A percentile compares a stretch with the other conserved stretches of the same genome.
These are phyloP conservation scores for Elysia crispata DNA, from an alignment of 2,888 invertebrate genomes.

Conservation along the genomic window DNA sequence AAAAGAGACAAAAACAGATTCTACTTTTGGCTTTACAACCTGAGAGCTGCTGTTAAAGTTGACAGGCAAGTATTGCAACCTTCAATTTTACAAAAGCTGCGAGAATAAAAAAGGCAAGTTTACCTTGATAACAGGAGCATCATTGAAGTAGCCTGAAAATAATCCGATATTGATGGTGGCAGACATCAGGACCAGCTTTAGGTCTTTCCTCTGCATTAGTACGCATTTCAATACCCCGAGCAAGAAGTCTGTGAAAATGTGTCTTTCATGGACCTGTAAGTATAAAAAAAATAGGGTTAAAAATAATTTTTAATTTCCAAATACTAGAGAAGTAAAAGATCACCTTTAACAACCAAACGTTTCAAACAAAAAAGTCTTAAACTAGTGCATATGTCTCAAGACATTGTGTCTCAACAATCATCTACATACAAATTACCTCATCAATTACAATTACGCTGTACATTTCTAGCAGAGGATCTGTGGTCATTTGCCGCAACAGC, in stretches of 20 bases:
- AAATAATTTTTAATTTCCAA: neutral
- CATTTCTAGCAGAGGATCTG: conserved; percentile 85
- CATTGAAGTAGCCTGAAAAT: conserved; percentile 94
- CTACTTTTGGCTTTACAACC: too few species aligned
- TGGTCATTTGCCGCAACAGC: conserved; percentile 84
- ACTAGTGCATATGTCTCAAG: conserved; percentile 42
- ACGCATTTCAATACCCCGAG: conserved; percentile 96
- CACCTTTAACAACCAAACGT: conserved; percentile 10
- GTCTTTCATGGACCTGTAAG: conserved; percentile 89
- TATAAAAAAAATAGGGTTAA: neutral
- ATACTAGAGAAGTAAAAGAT: too few species aligned
- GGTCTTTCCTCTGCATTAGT: conserved; percentile 85
- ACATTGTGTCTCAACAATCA: conserved; percentile 44
- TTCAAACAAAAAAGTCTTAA: neutral
- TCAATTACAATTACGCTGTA: conserved; percentile 97
- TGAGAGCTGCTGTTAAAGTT: too few species aligned
- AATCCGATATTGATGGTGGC: conserved; percentile 98
- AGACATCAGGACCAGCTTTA: conserved; percentile 95
- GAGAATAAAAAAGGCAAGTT: conserved; percentile 34
- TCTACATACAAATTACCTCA: conserved; percentile 81
- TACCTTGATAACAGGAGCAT: conserved; percentile 89
- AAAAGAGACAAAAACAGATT: too few species aligned
- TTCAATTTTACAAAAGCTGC: too few species aligned
- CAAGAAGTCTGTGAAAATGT: conserved; percentile 88
- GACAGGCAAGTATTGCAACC: too few species aligned